phyloP scores from a whole-genome alignment of 2,113 vertebrate genomes.

The Percopsis transmontana region DNA sequence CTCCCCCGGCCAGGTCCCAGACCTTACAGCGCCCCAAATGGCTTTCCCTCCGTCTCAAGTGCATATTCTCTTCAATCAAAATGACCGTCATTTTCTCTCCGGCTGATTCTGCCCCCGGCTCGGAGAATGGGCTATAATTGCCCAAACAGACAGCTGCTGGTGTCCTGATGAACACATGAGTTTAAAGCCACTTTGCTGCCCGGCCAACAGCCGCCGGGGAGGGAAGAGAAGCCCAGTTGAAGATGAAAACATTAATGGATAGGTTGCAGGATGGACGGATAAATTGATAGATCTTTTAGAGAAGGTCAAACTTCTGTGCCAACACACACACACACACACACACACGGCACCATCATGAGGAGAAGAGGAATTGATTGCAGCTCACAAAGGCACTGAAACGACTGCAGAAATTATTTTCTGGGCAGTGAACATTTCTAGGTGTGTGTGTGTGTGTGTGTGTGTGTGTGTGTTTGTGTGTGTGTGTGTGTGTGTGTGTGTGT shows the following conservation, averaged over 20 bases:
- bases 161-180: constrained; percentile 77
- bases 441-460: constrained; percentile 39
- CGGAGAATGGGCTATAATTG: constrained; percentile 76
- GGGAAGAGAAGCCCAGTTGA: constrained; percentile 54
- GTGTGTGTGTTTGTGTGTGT: constrained; percentile 11
- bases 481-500: constrained; percentile 13
- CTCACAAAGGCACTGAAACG: constrained; percentile 83
- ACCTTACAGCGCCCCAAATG: constrained; percentile 62
- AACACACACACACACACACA: too few species aligned
- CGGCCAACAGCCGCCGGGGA: constrained; percentile 59
- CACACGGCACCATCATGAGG: constrained; percentile 78
- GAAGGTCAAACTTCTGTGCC: constrained; percentile 84
- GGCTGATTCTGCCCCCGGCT: constrained; percentile 64
- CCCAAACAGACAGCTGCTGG: constrained; percentile 68
- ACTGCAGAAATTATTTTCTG: constrained; percentile 84
- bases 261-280: constrained; percentile 79
- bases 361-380: constrained; percentile 84
- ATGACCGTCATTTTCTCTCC: constrained; percentile 75
- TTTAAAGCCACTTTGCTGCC: constrained; percentile 74
- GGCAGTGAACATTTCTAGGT: constrained; percentile 80
- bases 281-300: constrained; percentile 84
- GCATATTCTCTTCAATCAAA: constrained; percentile 76
- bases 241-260: constrained; percentile 84
- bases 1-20: constrained; percentile 48
- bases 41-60: constrained; percentile 77